These are phyloP conservation scores for Parus major DNA, from an alignment of 2,113 vertebrate species.

Conservation along the genomic window DNA sequence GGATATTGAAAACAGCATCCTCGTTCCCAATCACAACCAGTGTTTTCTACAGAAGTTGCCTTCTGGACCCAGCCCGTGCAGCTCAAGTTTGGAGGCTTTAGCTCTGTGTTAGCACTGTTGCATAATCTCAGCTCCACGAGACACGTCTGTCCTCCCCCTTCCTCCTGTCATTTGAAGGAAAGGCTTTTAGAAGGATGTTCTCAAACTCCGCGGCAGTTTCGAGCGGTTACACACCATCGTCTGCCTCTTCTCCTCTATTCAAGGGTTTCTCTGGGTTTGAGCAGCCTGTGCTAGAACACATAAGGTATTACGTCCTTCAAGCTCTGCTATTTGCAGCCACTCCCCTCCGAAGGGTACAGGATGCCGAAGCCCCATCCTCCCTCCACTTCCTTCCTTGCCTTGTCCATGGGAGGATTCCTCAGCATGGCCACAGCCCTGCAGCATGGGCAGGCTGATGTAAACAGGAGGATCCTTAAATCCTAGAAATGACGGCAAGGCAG, in stretches of 20 bases:
- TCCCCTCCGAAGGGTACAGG: conserved; percentile 74
- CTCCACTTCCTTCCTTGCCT: conserved; percentile 81
- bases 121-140: neutral
- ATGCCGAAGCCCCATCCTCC: conserved; percentile 78
- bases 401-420: conserved; percentile 72
- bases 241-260: neutral
- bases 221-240: neutral
- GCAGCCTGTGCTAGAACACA: conserved; percentile 29
- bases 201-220: neutral
- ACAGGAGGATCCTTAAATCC: conserved; percentile 16
- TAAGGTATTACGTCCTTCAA: conserved; percentile 22
- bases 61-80: neutral
- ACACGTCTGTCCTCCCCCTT: neutral
- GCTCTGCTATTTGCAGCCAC: conserved; percentile 57
- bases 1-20: neutral
- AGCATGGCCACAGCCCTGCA: neutral
- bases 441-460: neutral
- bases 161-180: conserved; percentile 2
- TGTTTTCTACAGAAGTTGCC: neutral
- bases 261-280: conserved; percentile 34
- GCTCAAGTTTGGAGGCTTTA: neutral
- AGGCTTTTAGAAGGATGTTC: neutral
- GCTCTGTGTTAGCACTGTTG: neutral
- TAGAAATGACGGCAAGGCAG: conserved; percentile 26
- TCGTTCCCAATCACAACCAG: neutral